Conservation (phyloP, 2,797 vertebrate species). For the Malacoctenus gilli region DNA sequence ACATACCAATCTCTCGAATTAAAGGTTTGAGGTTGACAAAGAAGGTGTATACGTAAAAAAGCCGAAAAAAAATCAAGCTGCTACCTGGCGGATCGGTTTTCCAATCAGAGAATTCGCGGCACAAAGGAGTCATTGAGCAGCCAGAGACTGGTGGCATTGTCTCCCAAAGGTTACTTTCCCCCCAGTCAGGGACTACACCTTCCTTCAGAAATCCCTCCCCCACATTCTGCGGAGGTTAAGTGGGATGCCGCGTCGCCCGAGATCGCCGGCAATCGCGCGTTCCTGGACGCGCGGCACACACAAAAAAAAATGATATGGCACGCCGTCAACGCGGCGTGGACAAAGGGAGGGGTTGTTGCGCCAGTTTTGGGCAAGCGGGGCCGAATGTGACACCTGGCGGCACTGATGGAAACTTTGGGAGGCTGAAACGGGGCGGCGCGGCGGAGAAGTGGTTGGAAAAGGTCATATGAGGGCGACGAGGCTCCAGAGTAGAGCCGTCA, state of each 20-base stretch:
- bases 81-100: constrained; percentile 81
- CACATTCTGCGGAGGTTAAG: constrained; percentile 83
- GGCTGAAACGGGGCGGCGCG: no score
- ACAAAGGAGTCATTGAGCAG: constrained; percentile 86
- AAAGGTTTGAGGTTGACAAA: constrained; percentile 35
- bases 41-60: constrained; percentile 33
- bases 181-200: constrained; percentile 72
- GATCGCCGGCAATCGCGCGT: constrained; percentile 53
- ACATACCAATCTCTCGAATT: constrained; percentile 46
- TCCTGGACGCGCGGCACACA: no score
- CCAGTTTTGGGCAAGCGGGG: no score
- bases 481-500: no score
- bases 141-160: constrained; percentile 85
- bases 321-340: background rate
- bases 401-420: no score
- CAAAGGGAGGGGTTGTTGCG: background rate
- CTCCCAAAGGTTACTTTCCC: constrained; percentile 84
- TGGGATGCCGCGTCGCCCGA: constrained; percentile 70
- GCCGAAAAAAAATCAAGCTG: constrained; percentile 74
- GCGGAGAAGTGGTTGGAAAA: no score
- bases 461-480: no score
- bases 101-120: constrained; percentile 79
- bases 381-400: no score
- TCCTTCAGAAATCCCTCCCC: constrained; percentile 65
- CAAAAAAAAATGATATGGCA: constrained; percentile 12